Conservation (phyloP, 2,888 invertebrate genomes). For the Orthosia gracilis region DNA sequence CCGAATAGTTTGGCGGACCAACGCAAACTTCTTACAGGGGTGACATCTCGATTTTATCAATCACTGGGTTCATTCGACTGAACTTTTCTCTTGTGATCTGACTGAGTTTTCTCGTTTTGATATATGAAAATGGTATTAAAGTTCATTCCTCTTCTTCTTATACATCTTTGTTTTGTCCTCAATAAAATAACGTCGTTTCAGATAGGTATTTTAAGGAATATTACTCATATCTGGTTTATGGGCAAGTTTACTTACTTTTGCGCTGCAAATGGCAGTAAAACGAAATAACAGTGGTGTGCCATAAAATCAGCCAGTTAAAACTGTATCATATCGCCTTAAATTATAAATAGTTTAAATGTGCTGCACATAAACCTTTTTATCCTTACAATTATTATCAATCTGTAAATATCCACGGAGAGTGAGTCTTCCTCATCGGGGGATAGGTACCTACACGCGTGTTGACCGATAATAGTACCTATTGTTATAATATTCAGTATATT, state of each 20-base stretch:
- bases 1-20: slow-evolving; percentile 48
- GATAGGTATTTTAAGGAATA: slow-evolving; percentile 28
- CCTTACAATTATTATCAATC: slow-evolving; percentile 12
- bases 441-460: neutral
- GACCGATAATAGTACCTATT: neutral
- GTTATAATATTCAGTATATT: slow-evolving; percentile 11
- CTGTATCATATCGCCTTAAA: neutral
- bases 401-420: slow-evolving; percentile 13
- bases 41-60: slow-evolving; percentile 50
- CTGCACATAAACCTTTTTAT: slow-evolving; percentile 10
- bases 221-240: slow-evolving; percentile 38
- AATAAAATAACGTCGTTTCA: slow-evolving; percentile 25
- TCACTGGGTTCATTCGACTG: slow-evolving; percentile 35
- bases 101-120: slow-evolving; percentile 1
- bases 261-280: slow-evolving; percentile 37
- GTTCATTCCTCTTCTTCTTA: slow-evolving; percentile 10
- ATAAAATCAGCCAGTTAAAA: slow-evolving; percentile 27
- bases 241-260: slow-evolving; percentile 41
- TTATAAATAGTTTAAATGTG: slow-evolving; percentile 16
- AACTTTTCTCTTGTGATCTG: slow-evolving; percentile 26
- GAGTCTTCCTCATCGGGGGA: slow-evolving; percentile 17
- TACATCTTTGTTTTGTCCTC: slow-evolving; percentile 11
- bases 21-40: slow-evolving; percentile 50
- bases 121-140: slow-evolving; percentile 21
- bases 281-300: slow-evolving; percentile 3